Conservation (phyloP, 2,113 vertebrate species). For the Zapus hudsonius region DNA sequence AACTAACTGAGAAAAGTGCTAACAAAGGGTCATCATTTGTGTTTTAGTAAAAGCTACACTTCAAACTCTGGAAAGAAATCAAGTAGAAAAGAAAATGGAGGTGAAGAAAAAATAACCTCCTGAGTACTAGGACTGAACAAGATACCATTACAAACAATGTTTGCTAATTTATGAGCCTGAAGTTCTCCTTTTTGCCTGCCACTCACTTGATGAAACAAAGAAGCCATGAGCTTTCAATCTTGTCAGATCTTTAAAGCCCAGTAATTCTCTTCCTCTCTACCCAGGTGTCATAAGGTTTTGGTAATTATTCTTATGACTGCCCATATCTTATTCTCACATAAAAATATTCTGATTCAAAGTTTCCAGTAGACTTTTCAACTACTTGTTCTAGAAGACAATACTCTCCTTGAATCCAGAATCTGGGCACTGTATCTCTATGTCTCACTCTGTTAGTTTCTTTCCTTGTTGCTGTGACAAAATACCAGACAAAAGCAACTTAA, state of each 20-base stretch:
- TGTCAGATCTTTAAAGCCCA: background rate
- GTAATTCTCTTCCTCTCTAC: background rate
- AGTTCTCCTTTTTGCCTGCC: background rate
- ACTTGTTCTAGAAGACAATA: background rate
- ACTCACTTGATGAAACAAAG: background rate
- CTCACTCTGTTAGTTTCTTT: no score
- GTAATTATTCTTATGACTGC: background rate
- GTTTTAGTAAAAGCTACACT: background rate
- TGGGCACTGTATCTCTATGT: accelerated
- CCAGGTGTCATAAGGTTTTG: accelerated
- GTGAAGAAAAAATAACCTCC: background rate
- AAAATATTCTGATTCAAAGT: background rate
- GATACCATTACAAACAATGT: background rate
- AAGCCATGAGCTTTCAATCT: background rate
- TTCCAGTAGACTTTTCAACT: background rate
- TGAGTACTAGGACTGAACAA: background rate
- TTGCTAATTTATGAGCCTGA: background rate
- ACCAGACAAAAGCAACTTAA: no score
- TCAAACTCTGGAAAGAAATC: background rate
- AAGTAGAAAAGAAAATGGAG: background rate
- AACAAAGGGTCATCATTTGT: background rate
- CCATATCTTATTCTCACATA: background rate
- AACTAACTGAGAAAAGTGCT: background rate
- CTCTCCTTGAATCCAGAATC: background rate
- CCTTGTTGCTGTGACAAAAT: no score